Base-by-base conservation (phyloP, 2,888 invertebrate species). In the Azorinus chamasolen region DNA sequence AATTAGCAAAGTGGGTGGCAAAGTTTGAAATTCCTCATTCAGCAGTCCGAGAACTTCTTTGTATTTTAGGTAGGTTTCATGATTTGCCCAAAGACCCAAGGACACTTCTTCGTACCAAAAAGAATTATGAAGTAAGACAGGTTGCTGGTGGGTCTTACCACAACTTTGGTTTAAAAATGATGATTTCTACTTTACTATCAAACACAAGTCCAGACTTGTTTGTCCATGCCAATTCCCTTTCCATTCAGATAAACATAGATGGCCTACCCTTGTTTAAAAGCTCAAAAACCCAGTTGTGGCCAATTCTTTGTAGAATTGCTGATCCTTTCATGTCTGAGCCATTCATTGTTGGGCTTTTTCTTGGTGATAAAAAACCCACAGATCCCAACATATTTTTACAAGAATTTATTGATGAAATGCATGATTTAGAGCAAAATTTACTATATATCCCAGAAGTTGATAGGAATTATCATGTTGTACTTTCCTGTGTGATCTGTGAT, bases 401-500 rank as follows among this genome's bases (percentile, higher is more conserved):
- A 18, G 37, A 59, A n/a, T 72, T 72, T 2, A n/a, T 65, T 27
- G 22, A 41, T 54, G 65, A 65, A 12, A 59, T 65, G n/a, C 5
- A 54, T 24, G 20, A 27, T 20, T 25, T 62, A 32, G 18, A n/a
- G 1, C 22, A 16, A 2, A 54, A 4, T 54, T 37, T 1, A 3
- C 1, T 51, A 1, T 24, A 8, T 1, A 24, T 2, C 8, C 14
- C 20, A 24, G 24, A 22, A 0, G 14, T 24, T 20, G 25, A 18
- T 62, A 25, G 39, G 24, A 1, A 18, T 27, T 27, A 54, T 24
- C 18, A 37, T 39, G 32, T 62, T 20, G 18, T 6, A 25, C 22
- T 70, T 16, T 62, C 62, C 16, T 70, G 70, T 70, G 55, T 70
- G 27, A 48, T 70, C 4, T 62, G 61, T 62, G 70, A 70, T 55